These are phyloP conservation scores for Tetranychus piercei DNA, from an alignment of 2,888 invertebrate species.

Conservation along the genomic window DNA sequence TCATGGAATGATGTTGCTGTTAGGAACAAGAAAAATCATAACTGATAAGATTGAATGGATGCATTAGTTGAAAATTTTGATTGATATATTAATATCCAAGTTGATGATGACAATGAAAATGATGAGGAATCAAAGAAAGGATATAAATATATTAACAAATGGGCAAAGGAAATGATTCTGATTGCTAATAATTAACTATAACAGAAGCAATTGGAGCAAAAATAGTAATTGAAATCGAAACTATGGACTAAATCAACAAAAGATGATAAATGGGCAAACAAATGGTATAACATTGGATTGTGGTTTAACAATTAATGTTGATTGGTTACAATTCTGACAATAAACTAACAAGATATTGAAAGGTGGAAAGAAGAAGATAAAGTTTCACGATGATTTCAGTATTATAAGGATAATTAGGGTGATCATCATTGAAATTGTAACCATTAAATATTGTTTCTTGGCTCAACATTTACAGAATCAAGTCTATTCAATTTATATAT, in stretches of 20 bases:
- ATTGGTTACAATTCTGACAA: no score
- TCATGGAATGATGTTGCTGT: no score
- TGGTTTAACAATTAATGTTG: no score
- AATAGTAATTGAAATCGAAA: background rate
- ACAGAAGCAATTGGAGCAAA: background rate
- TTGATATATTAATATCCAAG: background rate
- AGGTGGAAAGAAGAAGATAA: no score
- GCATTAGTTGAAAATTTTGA: background rate
- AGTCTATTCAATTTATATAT: no score
- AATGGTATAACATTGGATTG: background rate
- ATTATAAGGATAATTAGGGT: no score
- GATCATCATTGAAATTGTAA: no score
- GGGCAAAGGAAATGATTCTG: background rate
- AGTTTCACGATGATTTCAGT: no score
- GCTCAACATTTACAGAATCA: no score
- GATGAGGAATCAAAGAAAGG: no score
- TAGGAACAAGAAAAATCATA: background rate
- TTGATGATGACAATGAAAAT: background rate
- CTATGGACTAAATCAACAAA: background rate
- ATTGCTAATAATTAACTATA: background rate
- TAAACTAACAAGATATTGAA: no score
- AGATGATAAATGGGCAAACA: background rate
- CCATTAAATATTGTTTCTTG: no score
- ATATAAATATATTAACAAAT: background rate
- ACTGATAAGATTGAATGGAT: background rate